Percentiles rank a stretch among this genome's conserved stretches.
Evolutionary conservation across 2,797 vertebrate genomes (phyloP).

Genomic region (Leptodactylus fallax): DNA sequence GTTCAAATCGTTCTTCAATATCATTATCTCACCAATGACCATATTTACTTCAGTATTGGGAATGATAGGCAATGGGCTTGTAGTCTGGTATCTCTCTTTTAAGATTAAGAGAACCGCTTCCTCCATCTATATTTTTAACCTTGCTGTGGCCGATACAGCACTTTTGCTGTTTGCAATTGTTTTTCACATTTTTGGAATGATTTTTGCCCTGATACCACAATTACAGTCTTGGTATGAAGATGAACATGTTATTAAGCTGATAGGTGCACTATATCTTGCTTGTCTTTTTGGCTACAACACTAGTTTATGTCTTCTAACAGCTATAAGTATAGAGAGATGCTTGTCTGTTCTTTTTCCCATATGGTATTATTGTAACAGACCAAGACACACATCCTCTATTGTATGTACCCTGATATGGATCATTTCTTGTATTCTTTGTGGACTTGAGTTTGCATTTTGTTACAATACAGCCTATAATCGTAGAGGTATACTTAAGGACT

Average conservation of each 20-base stretch:
- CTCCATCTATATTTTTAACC: constrained; percentile 77
- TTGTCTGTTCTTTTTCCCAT: constrained; percentile 9
- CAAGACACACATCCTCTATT: not conserved
- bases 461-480: not conserved
- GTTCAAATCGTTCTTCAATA: not conserved
- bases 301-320: constrained; percentile 66
- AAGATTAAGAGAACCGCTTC: constrained; percentile 77
- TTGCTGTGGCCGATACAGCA: constrained; percentile 75
- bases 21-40: constrained; percentile 54
- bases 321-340: constrained; percentile 58
- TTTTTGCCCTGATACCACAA: not conserved
- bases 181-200: constrained; percentile 71
- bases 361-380: constrained; percentile 30
- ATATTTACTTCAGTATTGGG: constrained; percentile 76
- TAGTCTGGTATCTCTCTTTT: constrained; percentile 80
- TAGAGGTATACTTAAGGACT: not conserved
- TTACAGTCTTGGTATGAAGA: constrained; percentile 6
- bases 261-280: constrained; percentile 67
- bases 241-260: not conserved
- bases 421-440: not conserved
- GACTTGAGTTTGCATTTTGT: constrained; percentile 15
- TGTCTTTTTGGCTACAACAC: constrained; percentile 79
- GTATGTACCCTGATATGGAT: constrained; percentile 60
- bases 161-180: constrained; percentile 74
- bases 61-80: constrained; percentile 75